Evolutionary conservation across 2,888 invertebrate species (phyloP).

Genomic region (Tupiocoris notatus): DNA sequence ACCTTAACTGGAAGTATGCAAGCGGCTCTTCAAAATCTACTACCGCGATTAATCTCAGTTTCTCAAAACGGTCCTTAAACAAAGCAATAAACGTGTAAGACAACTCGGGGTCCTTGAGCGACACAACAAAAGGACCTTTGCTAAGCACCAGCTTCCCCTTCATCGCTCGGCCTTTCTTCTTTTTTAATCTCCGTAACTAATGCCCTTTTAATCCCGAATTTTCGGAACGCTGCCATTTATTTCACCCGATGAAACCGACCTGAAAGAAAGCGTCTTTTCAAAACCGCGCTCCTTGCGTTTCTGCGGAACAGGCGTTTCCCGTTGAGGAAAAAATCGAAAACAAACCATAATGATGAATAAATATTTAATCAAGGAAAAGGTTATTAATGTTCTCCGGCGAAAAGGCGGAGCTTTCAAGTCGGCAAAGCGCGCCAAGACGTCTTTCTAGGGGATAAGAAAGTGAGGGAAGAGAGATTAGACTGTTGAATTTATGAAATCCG

Average conservation of each 20-base stretch:
- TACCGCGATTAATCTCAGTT: constrained; percentile 2
- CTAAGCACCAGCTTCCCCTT: not conserved
- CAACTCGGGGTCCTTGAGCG: not conserved
- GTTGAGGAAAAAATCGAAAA: not conserved
- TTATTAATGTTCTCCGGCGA: not conserved
- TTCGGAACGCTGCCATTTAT: not conserved
- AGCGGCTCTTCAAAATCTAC: not conserved
- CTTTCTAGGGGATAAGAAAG: not conserved
- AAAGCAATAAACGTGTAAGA: constrained; percentile 22
- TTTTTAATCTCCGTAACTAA: constrained; percentile 4
- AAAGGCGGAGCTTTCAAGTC: not conserved
- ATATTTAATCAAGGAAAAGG: not conserved
- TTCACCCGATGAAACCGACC: not conserved
- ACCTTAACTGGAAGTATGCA: not conserved
- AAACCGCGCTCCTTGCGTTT: not conserved
- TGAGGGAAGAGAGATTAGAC: not conserved
- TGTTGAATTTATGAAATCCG: not conserved
- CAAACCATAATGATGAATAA: not conserved
- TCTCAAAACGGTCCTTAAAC: constrained; percentile 13
- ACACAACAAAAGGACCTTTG: not conserved
- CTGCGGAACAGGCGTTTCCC: not conserved
- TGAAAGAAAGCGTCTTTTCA: not conserved
- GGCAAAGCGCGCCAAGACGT: not conserved
- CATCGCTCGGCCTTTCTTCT: not conserved
- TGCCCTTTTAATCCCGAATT: constrained; percentile 29